These are phyloP conservation scores for Dromius quadrimaculatus DNA, from an alignment of 2,888 invertebrate genomes.

Conservation along the genomic window DNA sequence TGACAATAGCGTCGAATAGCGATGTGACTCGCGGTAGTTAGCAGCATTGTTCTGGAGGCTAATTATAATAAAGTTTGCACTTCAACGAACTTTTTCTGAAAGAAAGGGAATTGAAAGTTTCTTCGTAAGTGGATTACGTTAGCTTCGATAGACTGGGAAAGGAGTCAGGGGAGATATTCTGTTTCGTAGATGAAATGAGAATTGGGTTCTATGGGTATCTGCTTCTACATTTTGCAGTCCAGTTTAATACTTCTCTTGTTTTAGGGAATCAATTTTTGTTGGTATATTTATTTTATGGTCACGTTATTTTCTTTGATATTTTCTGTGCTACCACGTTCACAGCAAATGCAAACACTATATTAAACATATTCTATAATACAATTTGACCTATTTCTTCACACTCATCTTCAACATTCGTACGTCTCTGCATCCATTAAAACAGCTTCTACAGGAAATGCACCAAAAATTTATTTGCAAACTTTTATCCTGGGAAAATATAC, in stretches of 20 bases:
- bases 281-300: no score
- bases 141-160: neutral
- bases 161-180: conserved; percentile 14
- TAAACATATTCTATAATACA: no score
- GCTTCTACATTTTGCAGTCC: no score
- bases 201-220: neutral
- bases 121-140: conserved; percentile 19
- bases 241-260: no score
- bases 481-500: conserved; percentile 27
- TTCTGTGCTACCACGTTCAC: no score
- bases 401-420: no score
- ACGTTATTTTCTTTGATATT: no score
- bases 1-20: neutral
- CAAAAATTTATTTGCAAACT: conserved; percentile 25
- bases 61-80: conserved; percentile 28
- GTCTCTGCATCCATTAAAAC: no score
- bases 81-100: conserved; percentile 7
- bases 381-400: no score
- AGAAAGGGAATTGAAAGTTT: conserved; percentile 16
- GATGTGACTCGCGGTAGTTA: neutral
- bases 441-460: no score
- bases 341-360: no score
- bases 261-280: no score
- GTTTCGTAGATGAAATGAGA: neutral
- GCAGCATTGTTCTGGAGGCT: neutral